These are phyloP conservation scores for Chloroceryle aenea DNA, from an alignment of 2,113 vertebrate genomes.

Conservation along the genomic window DNA sequence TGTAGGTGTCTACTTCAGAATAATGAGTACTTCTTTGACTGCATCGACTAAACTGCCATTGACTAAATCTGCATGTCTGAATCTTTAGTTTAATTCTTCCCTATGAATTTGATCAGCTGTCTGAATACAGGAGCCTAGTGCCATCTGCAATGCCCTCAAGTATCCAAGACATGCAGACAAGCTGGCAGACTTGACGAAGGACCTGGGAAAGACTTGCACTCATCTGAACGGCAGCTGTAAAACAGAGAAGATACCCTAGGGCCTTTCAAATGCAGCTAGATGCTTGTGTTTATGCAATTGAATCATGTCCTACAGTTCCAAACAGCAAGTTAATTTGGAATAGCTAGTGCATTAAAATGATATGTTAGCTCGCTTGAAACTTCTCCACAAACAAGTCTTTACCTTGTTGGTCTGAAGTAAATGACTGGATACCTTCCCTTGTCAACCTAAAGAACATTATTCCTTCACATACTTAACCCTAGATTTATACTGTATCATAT, in stretches of 20 bases:
- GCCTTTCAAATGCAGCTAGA: slow-evolving; percentile 41
- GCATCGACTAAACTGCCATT: background rate
- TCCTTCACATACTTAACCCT: background rate
- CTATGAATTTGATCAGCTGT: background rate
- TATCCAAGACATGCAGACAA: background rate
- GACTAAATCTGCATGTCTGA: background rate
- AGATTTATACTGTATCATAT: background rate
- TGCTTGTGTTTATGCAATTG: slow-evolving; percentile 28
- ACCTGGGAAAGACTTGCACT: slow-evolving; percentile 3
- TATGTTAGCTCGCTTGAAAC: background rate
- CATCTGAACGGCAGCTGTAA: slow-evolving; percentile 1
- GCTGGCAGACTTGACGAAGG: slow-evolving; percentile 21
- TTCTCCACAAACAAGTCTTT: background rate
- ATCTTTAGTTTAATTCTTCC: background rate
- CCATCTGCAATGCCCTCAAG: background rate
- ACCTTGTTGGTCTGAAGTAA: background rate
- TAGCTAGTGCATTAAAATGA: slow-evolving; percentile 26
- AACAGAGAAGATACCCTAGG: slow-evolving; percentile 18
- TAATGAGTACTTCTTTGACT: background rate
- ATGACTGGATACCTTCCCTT: background rate
- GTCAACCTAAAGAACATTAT: background rate
- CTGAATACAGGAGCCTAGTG: background rate
- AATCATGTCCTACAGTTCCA: slow-evolving; percentile 26
- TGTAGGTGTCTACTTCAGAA: slow-evolving; percentile 25
- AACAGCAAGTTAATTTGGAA: slow-evolving; percentile 40